Evolutionary conservation across 2,113 vertebrate genomes (phyloP), one percentile per base, ranked within the genome.

Genomic region (Pseudorasbora parva): DNA sequence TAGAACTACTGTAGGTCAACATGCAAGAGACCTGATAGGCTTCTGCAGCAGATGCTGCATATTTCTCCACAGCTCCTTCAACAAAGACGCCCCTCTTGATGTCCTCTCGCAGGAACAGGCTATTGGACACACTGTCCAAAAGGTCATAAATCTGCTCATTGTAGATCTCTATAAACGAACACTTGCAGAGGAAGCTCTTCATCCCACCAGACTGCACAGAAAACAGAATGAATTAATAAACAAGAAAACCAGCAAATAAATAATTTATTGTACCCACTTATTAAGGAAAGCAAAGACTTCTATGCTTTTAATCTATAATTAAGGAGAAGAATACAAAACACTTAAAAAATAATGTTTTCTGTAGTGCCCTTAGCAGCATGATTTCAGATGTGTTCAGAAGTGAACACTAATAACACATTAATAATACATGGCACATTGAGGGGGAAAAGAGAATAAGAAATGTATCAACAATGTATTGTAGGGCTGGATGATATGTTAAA

Each of bases 131-230:
- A 1, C 97, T 95, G 90, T 99, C 98, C 90, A 99, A 88, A 2
- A 98, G 94, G 88, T 99, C 98, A 87, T 96, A 99, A 86, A 99
- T 97, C 93, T 99, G 98, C 77, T 99, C 97, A 0, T 99, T 99
- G 93, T 99, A 99, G 87, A 99, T 98, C 90, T 99, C 98, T 81
- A 97, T 98, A 86, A 99, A 99, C 1, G 97, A 99, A 86, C 97
- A 99, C 89, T 99, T 99, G 89, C 98, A 99, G 37, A 99, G 95
- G 90, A 99, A 99, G 86, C 93, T 97, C 91, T 97, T 99, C 14
- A 93, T 93, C 66, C 89, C 88, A 21, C 93, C 92, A 89, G 96
- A 96, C 97, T 99, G 57, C 87, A 30, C 88, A 43, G 56, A 5
- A 7, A 25, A 86, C 23, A 57, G 17, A 57, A 56, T 47, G 2